phyloP scores from a whole-genome alignment of 2,888 invertebrate genomes.

The Graphium colonna region DNA sequence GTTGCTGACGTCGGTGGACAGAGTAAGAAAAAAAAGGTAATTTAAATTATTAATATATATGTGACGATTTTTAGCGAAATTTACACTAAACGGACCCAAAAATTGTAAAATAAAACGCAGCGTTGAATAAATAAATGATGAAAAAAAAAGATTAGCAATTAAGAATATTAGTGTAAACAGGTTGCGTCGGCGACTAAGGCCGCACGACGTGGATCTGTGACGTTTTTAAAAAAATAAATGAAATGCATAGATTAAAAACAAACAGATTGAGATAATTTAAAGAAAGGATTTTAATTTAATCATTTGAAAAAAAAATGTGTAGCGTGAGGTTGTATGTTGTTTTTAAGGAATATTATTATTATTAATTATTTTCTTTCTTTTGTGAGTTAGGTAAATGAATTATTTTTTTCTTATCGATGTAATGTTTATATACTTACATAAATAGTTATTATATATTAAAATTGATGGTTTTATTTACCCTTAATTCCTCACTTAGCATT shows the following conservation, averaged over 20 bases:
- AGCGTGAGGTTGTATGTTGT: constrained; percentile 75
- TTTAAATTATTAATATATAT: constrained; percentile 20
- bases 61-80: constrained; percentile 41
- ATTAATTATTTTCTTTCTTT: constrained; percentile 52
- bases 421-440: constrained; percentile 79
- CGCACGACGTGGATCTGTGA: constrained; percentile 28
- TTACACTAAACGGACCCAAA: constrained; percentile 65
- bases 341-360: constrained; percentile 55
- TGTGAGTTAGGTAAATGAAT: constrained; percentile 74
- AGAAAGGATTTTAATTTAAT: constrained; percentile 46
- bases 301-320: constrained; percentile 49
- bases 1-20: not conserved
- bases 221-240: constrained; percentile 32
- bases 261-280: constrained; percentile 38
- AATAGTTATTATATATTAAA: too few species aligned
- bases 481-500: too few species aligned
- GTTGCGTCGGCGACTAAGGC: constrained; percentile 23
- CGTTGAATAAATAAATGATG: constrained; percentile 41
- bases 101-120: constrained; percentile 56
- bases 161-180: constrained; percentile 41
- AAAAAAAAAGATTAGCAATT: constrained; percentile 38
- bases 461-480: too few species aligned
- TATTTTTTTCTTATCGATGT: constrained; percentile 75
- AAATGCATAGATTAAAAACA: constrained; percentile 37
- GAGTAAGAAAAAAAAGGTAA: constrained; percentile 14